These are phyloP conservation scores for Drosophila infuscata DNA, from an alignment of 2,888 invertebrate species.

Conservation along the genomic window DNA sequence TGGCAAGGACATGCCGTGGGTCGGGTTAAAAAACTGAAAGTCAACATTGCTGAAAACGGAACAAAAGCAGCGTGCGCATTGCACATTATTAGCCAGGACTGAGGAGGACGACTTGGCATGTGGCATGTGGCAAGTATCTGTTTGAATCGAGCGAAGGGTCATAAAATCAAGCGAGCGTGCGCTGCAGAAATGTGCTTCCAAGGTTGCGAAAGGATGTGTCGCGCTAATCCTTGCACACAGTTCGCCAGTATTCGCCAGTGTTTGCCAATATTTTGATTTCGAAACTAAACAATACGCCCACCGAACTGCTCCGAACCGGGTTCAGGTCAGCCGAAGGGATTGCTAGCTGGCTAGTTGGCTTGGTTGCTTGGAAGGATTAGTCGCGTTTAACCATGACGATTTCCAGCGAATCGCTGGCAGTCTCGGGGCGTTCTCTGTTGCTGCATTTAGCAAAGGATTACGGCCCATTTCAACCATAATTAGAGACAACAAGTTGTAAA, in stretches of 20 bases:
- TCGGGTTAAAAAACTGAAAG: slow-evolving; percentile 70
- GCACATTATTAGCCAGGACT: slow-evolving; percentile 63
- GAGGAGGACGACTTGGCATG: slow-evolving; percentile 25
- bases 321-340: slow-evolving; percentile 46
- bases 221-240: slow-evolving; percentile 62
- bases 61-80: slow-evolving; percentile 61
- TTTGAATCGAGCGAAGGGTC: slow-evolving; percentile 27
- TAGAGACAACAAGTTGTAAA: slow-evolving; percentile 84
- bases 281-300: slow-evolving; percentile 82
- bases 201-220: slow-evolving; percentile 72
- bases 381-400: slow-evolving; percentile 74
- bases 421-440: slow-evolving; percentile 67
- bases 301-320: slow-evolving; percentile 36
- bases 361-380: slow-evolving; percentile 70
- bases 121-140: slow-evolving; percentile 36
- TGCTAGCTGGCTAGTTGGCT: slow-evolving; percentile 10
- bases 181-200: slow-evolving; percentile 37
- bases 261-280: slow-evolving; percentile 84
- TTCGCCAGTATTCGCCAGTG: slow-evolving; percentile 65
- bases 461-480: slow-evolving; percentile 82
- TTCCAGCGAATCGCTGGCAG: slow-evolving; percentile 46
- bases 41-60: slow-evolving; percentile 39
- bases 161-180: slow-evolving; percentile 66
- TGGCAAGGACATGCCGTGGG: slow-evolving; percentile 46
- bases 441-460: slow-evolving; percentile 78